Evolutionary conservation across 2,888 invertebrate genomes (phyloP), one percentile per base, ranked within the genome.

Genomic region (Balanococcus diminutus): DNA sequence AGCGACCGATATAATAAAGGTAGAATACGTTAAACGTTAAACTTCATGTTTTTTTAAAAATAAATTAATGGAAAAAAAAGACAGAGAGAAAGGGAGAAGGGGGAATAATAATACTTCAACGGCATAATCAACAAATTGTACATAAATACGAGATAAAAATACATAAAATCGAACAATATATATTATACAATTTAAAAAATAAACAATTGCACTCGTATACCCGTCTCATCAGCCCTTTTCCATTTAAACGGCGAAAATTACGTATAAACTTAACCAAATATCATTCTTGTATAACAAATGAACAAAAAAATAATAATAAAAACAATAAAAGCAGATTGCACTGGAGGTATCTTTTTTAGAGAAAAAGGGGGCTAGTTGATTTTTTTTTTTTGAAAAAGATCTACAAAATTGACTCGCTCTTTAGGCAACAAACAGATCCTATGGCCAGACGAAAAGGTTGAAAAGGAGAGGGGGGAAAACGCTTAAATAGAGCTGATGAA

Each of bases 141-240:
- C 84, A 84, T 83, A 19, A 51, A 83, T 79, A 79, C 75, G 36
- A 79, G 75, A 36, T 79, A 85, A 75, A 25, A 39, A 42, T 85
- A 85, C 46, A 79, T 31, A 85, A 85, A 79, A 85, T 84, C 46
- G 51, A 85, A 85, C 85, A 85, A 79, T 32, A 46, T 36, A n/a
- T 61, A 85, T 79, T 72, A 39, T 79, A 85, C 79, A 85, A 39
- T 84, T 82, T 46, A 61, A 83, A 83, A 61, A 36, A 83, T 31
- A 75, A 85, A 85, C 85, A 85, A 85, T 85, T 85, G 85, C 85
- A 85, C 85, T 85, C 85, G 85, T 85, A 85, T 85, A 85, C 85
- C 85, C 85, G 75, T 85, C 85, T 85, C 85, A 85, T 85, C 85
- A 85, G 85, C 85, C 85, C 75, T 46, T 67, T 79, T 79, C 75